phyloP scores from a whole-genome alignment of 2,113 vertebrate species.

The Canis aureus region DNA sequence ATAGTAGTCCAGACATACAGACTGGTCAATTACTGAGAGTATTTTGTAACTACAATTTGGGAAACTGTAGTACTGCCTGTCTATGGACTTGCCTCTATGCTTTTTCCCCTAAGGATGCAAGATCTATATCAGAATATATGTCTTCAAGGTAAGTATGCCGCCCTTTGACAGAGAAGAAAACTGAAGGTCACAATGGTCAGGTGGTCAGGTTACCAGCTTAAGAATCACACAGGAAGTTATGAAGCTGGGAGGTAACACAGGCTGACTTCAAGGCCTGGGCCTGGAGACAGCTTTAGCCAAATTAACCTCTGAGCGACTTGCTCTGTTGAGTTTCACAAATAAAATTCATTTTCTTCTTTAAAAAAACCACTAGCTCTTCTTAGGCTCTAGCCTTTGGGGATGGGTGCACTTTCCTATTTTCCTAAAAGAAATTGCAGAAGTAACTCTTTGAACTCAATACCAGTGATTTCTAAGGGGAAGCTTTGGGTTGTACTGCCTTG shows the following conservation, averaged over 20 bases:
- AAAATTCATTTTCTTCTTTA: constrained; percentile 54
- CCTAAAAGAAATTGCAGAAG: constrained; percentile 35
- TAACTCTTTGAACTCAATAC: constrained; percentile 19
- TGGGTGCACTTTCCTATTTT: constrained; percentile 22
- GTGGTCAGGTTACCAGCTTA: background rate
- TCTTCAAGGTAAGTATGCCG: background rate
- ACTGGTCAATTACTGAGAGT: background rate
- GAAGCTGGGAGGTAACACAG: background rate
- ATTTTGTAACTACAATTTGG: background rate
- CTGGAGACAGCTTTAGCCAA: constrained; percentile 18
- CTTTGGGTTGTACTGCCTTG: background rate
- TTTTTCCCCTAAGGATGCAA: background rate
- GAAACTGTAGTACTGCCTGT: background rate
- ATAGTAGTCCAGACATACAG: background rate
- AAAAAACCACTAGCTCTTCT: background rate
- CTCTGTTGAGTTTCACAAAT: background rate
- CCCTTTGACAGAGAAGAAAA: constrained; percentile 43
- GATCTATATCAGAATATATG: background rate
- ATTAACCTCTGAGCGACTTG: constrained; percentile 21
- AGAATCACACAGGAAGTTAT: background rate
- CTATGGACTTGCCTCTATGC: background rate
- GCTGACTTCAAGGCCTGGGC: background rate
- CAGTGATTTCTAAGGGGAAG: constrained; percentile 4
- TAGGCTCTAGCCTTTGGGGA: background rate
- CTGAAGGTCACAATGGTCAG: background rate